These are phyloP conservation scores for Clunio marinus DNA, from an alignment of 2,888 invertebrate genomes.

Conservation along the genomic window DNA sequence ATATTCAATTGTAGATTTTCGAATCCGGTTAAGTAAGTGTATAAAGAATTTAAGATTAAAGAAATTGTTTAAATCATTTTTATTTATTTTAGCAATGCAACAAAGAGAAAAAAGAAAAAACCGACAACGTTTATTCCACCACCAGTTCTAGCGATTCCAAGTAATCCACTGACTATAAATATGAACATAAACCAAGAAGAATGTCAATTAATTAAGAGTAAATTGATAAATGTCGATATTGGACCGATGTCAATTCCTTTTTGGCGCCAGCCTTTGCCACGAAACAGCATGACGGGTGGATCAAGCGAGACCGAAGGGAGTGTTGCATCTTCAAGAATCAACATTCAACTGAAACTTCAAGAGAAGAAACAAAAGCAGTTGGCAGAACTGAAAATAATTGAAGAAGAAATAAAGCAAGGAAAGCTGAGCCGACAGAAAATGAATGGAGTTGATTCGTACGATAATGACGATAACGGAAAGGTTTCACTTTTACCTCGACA, in stretches of 20 bases:
- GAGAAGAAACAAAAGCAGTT: slow-evolving; percentile 85
- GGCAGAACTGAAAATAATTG: slow-evolving; percentile 74
- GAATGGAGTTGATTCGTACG: slow-evolving; percentile 53
- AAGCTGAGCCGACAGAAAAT: slow-evolving; percentile 61
- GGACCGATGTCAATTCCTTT: slow-evolving; percentile 60
- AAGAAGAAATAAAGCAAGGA: slow-evolving; percentile 82
- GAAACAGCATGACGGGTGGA: slow-evolving; percentile 55
- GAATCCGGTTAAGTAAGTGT: slow-evolving; percentile 62
- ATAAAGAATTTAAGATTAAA: neutral
- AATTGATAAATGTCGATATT: slow-evolving; percentile 39
- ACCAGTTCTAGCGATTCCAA: slow-evolving; percentile 49
- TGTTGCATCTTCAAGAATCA: slow-evolving; percentile 69
- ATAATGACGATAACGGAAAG: slow-evolving; percentile 36
- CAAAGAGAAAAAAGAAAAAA: slow-evolving; percentile 80
- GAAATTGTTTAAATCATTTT: slow-evolving; percentile 1
- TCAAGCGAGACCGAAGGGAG: slow-evolving; percentile 74
- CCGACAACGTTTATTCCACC: slow-evolving; percentile 85
- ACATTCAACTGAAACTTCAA: slow-evolving; percentile 80
- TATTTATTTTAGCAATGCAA: slow-evolving; percentile 45
- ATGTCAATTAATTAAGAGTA: slow-evolving; percentile 35
- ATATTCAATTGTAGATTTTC: slow-evolving; percentile 87
- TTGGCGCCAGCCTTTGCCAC: slow-evolving; percentile 69
- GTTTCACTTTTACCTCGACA: slow-evolving; percentile 52
- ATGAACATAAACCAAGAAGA: neutral
- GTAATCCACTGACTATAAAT: neutral